These are phyloP conservation scores for Thunnus thynnus DNA, from an alignment of 2,113 vertebrate genomes.

Conservation along the genomic window DNA sequence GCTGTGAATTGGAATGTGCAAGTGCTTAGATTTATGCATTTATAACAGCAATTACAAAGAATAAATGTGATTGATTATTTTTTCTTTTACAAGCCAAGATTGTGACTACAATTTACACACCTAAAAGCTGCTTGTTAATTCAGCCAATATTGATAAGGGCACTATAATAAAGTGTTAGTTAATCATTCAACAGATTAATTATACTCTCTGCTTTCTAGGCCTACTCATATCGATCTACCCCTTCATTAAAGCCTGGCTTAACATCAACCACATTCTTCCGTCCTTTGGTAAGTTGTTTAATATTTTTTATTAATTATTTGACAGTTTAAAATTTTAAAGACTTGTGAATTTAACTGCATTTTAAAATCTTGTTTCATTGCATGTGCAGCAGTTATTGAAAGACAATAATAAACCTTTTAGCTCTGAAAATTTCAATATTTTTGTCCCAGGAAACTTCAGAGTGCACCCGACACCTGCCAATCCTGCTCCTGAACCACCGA, in stretches of 20 bases:
- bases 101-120: not conserved
- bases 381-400: not conserved
- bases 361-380: not conserved
- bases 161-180: not conserved
- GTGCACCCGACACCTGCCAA: slow-evolving; percentile 79
- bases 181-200: slow-evolving; percentile 8
- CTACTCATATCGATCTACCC: slow-evolving; percentile 86
- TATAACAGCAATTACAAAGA: not conserved
- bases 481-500: slow-evolving; percentile 69
- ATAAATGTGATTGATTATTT: not conserved
- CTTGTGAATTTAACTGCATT: not conserved
- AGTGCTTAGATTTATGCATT: not conserved
- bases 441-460: slow-evolving; percentile 80
- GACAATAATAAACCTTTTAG: not conserved
- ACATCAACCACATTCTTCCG: slow-evolving; percentile 84
- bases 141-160: not conserved
- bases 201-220: slow-evolving; percentile 67
- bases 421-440: not conserved
- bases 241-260: slow-evolving; percentile 87
- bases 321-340: not conserved
- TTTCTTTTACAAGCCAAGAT: not conserved
- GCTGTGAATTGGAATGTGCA: not conserved
- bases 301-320: not conserved
- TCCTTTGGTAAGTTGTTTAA: slow-evolving; percentile 76
- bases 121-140: no score